phyloP scores from a whole-genome alignment of 2,888 invertebrate species.

The Sphecodes monilicornis region DNA sequence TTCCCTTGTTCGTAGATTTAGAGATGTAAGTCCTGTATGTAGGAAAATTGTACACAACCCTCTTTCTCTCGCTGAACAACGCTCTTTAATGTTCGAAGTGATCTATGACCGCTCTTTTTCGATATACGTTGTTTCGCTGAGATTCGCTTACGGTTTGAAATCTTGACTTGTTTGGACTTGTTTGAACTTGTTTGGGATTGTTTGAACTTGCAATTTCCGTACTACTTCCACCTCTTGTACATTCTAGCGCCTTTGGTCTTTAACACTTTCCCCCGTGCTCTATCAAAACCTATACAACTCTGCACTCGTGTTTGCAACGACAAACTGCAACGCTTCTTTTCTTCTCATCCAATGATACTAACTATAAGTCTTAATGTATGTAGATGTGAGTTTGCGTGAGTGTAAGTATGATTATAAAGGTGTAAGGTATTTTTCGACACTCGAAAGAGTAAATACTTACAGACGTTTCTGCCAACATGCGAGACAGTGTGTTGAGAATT shows the following conservation, averaged over 20 bases:
- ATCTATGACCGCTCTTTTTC: not conserved
- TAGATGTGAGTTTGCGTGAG: not conserved
- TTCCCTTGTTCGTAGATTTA: not conserved
- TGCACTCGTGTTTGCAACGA: slow-evolving; percentile 7
- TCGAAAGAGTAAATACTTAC: not conserved
- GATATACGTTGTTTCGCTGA: not conserved
- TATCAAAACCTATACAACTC: not conserved
- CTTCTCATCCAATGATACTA: not conserved
- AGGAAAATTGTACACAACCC: slow-evolving; percentile 24
- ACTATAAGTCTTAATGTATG: not conserved
- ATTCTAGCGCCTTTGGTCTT: not conserved
- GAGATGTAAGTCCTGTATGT: slow-evolving; percentile 38
- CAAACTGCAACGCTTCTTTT: slow-evolving; percentile 49
- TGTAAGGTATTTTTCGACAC: slow-evolving; percentile 25
- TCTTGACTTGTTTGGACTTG: not conserved
- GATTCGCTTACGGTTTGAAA: slow-evolving; percentile 28
- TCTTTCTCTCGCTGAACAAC: not conserved
- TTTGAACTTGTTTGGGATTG: too few relatives aligned
- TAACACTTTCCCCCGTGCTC: not conserved
- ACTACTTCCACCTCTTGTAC: not conserved
- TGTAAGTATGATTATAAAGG: slow-evolving; percentile 10
- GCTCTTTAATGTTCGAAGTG: not conserved
- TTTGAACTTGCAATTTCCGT: not conserved
- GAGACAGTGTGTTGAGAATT: not conserved
- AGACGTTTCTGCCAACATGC: slow-evolving; percentile 11